Base-by-base conservation (phyloP, 2,888 invertebrate species). In the Aphrophora alni region DNA sequence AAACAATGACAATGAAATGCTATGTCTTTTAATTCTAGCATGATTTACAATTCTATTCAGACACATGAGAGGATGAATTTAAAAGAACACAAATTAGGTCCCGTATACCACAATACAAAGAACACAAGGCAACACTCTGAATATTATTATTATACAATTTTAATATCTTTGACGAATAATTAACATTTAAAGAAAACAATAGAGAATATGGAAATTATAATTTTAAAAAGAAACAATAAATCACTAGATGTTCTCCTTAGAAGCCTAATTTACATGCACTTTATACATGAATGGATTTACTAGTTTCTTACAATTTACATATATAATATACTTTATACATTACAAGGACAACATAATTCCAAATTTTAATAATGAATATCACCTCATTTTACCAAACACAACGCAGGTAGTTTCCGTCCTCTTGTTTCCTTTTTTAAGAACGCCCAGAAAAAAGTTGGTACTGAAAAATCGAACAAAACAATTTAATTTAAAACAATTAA, bases 391-490 rank as follows among this genome's bases (percentile, higher is more conserved):
- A 71, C 26, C 38, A 78, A 80, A 26, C 83, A 14, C 8, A 44
- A 44, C 44, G 17, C 44, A 2, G 33, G 10, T 7, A 4, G 2
- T 7, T 59, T 21, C 21, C 21, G n/a, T 59, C 59, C 59, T 59
- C 59, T 59, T 59, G 59, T 21, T n/a, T 59, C 59, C n/a, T n/a
- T n/a, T 59, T 59, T 87, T 88, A 88, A 84, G 88, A 87, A 86
- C 88, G 87, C 85, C 88, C 88, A 85, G 88, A 88, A 87, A 89
- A 89, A 84, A 89, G 87, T 85, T 89, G 89, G 86, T 88, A 89
- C 89, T 89, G 89, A 51, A 84, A 84, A 83, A 82, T 75, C 38
- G 69, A 89, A 88, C 86, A 86, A 82, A 59, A 5, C 69, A 21
- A 80, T 75, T 77, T 71, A 73, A 77, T 68, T 71, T 26, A 1